Evolutionary conservation across 2,113 vertebrate species (phyloP), one percentile per base, ranked within the genome.

Genomic region (Bubo blakistoni): DNA sequence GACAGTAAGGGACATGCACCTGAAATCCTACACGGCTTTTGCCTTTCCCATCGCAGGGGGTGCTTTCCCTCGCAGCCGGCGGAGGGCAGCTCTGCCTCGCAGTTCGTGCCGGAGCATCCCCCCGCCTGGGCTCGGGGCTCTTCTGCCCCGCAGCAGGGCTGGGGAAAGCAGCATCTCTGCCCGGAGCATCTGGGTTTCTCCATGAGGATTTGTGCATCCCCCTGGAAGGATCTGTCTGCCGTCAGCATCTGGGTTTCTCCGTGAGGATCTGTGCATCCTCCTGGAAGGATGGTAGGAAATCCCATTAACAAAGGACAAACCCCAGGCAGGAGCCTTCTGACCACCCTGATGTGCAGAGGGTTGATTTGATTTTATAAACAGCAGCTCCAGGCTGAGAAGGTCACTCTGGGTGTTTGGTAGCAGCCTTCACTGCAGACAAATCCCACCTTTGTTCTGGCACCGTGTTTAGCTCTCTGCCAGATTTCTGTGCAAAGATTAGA

Each of bases 1-100:
- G 24, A 11, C n/a, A 34, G 55, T 0, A 4, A 62, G 13, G 52
- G 32, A 13, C 18, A 24, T 1, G 55, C 18, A 3, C 2, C 9
- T 32, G 72, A 47, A 44, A 29, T 58, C 16, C 0, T 0, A 1
- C 3, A 0, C 0, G 0, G 9, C 34, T 32, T 44, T 10, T 2
- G 27, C 3, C 27, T 88, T 36, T 40, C 24, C 57, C 25, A 0
- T 0, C 2, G 4, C 17, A 8, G 34, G 12, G n/a, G 4, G 9
- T 0, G 47, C 47, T 96, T 95, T 13, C 73, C 17, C 40, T 5
- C 0, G 26, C 44, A 2, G 9, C 96, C 96, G 5, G 55, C 4
- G 47, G 96, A 49, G 94, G 95, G 96, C 94, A 65, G 79, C 92
- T 78, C 11, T 12, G 2, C 24, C 88, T 80, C 32, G 18, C 54